phyloP scores from a whole-genome alignment of 2,113 vertebrate genomes.

The Oplegnathus fasciatus region DNA sequence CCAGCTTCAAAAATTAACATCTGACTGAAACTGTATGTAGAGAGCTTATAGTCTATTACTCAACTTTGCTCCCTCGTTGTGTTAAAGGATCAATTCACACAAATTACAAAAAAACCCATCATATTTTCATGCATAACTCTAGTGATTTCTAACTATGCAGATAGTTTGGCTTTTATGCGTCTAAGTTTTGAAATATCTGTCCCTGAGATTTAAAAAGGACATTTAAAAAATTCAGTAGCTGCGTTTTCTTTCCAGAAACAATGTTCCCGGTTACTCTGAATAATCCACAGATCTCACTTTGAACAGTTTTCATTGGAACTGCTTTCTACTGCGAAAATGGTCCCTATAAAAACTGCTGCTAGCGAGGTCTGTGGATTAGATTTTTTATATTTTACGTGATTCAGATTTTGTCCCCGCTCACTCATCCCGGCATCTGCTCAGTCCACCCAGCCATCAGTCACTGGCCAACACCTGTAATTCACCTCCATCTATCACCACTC shows the following conservation, averaged over 20 bases:
- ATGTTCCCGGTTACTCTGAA: background rate
- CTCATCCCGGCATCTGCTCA: conserved; percentile 19
- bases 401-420: conserved; percentile 20
- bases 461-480: conserved; percentile 49
- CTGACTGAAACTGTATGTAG: background rate
- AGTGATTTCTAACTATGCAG: accelerated
- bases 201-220: background rate
- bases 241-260: background rate
- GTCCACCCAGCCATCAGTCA: conserved; percentile 45
- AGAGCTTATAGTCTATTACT: background rate
- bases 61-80: background rate
- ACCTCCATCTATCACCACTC: conserved; percentile 54
- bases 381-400: conserved; percentile 10
- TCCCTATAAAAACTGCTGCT: background rate
- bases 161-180: background rate
- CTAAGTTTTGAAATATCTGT: background rate
- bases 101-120: background rate
- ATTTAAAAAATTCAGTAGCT: too few relatives aligned
- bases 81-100: background rate
- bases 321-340: background rate
- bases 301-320: background rate
- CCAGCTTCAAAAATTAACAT: background rate
- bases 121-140: background rate
- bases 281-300: background rate
- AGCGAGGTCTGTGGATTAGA: background rate